These are phyloP conservation scores for Sitta europaea DNA, from an alignment of 2,113 vertebrate genomes.

Conservation along the genomic window DNA sequence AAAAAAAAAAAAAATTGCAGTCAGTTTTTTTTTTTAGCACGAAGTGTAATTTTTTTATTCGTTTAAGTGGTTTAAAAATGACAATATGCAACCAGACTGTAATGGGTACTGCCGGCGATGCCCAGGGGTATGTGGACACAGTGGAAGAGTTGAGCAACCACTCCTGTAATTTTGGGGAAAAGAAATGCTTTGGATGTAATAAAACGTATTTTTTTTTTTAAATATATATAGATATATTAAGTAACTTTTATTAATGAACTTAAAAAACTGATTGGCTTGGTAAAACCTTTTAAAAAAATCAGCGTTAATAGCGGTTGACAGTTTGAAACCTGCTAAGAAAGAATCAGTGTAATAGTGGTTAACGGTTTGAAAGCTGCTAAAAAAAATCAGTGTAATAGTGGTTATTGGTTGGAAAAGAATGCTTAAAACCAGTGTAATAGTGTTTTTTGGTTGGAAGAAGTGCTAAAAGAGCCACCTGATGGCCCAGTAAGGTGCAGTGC, in stretches of 20 bases:
- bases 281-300: background rate
- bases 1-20: background rate
- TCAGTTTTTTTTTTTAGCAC: conserved; percentile 56
- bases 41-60: conserved; percentile 73
- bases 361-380: conserved; percentile 70
- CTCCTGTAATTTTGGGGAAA: conserved; percentile 78
- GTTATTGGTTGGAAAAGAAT: background rate
- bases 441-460: conserved; percentile 67
- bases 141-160: conserved; percentile 71
- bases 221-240: background rate
- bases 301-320: conserved; percentile 61
- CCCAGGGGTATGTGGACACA: conserved; percentile 78
- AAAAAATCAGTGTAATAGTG: background rate
- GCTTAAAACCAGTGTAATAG: conserved; percentile 30
- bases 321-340: conserved; percentile 63
- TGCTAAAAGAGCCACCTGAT: conserved; percentile 48
- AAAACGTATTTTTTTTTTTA: background rate
- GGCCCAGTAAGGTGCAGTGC: conserved; percentile 63
- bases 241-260: conserved; percentile 50
- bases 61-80: conserved; percentile 75
- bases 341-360: background rate
- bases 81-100: conserved; percentile 70
- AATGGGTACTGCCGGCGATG: conserved; percentile 83
- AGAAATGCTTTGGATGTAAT: conserved; percentile 43
- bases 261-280: conserved; percentile 71